Base-by-base conservation (phyloP, 2,797 vertebrate species). In the Catostomus latipinnis region DNA sequence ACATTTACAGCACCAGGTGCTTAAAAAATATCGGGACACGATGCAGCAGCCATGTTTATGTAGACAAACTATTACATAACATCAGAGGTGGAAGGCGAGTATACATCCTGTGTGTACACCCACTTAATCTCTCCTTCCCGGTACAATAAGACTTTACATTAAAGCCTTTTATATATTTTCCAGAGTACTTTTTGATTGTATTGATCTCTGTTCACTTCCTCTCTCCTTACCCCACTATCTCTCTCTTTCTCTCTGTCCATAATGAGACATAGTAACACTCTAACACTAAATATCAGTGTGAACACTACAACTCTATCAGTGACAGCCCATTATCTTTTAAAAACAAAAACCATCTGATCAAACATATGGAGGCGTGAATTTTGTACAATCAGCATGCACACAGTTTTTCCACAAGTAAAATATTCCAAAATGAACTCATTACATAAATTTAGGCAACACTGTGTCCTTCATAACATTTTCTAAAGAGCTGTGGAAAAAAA, bases 201-300 rank as follows among this genome's bases (percentile, higher is more conserved):
- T 11, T 52, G 50, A 34, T 52, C 50, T 11, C 9, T 11, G n/a
- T 56, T 12, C 6, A n/a, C 6, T 56, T 56, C 12, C 57, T 22
- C 16, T 22, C 12, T 61, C 18, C 52, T 13, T 22, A 5, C 8
- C 18, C 34, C 34, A 34, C 34, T 34, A 34, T 34, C 34, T 34
- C 16, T 61, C 16, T 34, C 10, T 61, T 9, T 22, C 18, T 22
- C 18, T 6, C 18, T 8, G 16, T 6, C 34, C 1, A 34, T 5
- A 61, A 22, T 6, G 58, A 22, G 9, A 61, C 18, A 61, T 10
- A 61, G 58, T 34, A 22, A 61, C 9, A 61, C 9, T 61, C 58
- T 61, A 61, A 18, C 18, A 61, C 58, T 61, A 61, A 61, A 61
- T 12, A 34, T 61, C 18, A 61, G 58, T 61, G 18, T 62, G 3